Evolutionary conservation across 1,140 invertebrate genomes (phyloP).

Genomic region (Sycobia sp.): DNA sequence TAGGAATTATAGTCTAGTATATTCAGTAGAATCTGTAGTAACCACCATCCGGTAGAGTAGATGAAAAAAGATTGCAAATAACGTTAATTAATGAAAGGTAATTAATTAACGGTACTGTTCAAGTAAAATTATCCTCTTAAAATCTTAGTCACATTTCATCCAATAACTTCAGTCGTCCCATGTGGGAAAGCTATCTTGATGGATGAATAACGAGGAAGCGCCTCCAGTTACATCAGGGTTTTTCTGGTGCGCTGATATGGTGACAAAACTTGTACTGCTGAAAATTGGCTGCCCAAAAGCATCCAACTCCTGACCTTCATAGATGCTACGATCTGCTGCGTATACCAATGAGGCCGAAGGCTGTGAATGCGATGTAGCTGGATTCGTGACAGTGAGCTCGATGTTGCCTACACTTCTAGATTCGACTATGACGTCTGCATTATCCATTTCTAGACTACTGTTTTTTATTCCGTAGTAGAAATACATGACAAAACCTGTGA

Average conservation of each 20-base stretch:
- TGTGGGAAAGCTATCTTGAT: conserved; percentile 58
- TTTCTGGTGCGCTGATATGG: conserved; percentile 39
- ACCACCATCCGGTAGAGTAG: too few relatives aligned
- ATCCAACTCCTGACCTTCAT: conserved; percentile 44
- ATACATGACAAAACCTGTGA: conserved; percentile 81
- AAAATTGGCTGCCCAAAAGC: conserved; percentile 57
- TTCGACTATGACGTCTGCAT: conserved; percentile 42
- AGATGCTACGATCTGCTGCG: conserved; percentile 42
- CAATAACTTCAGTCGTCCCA: conserved; percentile 67
- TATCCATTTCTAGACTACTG: conserved; percentile 74
- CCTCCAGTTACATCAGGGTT: conserved; percentile 32
- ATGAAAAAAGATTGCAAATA: too few relatives aligned
- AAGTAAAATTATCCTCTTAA: too few relatives aligned
- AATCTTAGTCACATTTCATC: too few relatives aligned
- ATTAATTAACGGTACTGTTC: too few relatives aligned
- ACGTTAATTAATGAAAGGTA: too few relatives aligned
- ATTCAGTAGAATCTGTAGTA: too few relatives aligned
- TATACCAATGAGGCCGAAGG: conserved; percentile 36
- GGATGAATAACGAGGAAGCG: conserved; percentile 53
- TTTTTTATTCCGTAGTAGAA: conserved; percentile 92
- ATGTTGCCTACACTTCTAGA: conserved; percentile 53
- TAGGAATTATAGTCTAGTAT: too few relatives aligned
- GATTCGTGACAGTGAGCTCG: conserved; percentile 63
- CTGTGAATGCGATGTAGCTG: conserved; percentile 50
- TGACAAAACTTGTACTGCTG: conserved; percentile 55